Conservation (phyloP, 2,797 vertebrate genomes). For the Heterohyrax brucei region DNA sequence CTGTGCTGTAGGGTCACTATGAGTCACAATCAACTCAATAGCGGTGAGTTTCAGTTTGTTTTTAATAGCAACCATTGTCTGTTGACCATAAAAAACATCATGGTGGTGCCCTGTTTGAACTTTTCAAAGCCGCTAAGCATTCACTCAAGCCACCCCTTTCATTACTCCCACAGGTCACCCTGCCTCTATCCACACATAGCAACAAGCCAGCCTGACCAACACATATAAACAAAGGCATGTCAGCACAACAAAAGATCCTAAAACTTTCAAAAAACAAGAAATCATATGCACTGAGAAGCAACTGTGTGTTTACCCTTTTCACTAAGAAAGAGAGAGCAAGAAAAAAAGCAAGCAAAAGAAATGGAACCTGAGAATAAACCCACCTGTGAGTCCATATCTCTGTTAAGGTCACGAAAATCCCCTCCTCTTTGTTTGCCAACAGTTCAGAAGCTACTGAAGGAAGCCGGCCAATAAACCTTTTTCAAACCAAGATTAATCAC, state of each 20-base stretch:
- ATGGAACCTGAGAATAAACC: conserved; percentile 90
- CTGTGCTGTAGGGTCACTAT: not conserved
- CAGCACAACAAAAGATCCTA: conserved; percentile 68
- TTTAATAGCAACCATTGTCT: not conserved
- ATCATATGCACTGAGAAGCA: not conserved
- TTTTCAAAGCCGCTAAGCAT: conserved; percentile 67
- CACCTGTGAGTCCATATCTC: conserved; percentile 89
- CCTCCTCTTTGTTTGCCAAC: conserved; percentile 90
- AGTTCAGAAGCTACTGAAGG: conserved; percentile 88
- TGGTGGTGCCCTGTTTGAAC: not conserved
- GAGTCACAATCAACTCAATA: no score
- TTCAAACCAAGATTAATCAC: conserved; percentile 86
- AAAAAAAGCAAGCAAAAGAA: not conserved
- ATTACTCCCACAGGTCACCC: conserved; percentile 72
- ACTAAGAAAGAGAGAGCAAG: not conserved
- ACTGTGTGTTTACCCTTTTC: conserved; percentile 87
- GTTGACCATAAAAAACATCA: conserved; percentile 46
- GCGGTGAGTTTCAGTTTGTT: no score
- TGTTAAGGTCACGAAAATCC: conserved; percentile 85
- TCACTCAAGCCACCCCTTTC: conserved; percentile 60
- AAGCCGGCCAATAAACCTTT: conserved; percentile 83
- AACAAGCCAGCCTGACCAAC: conserved; percentile 33
- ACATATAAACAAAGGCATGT: conserved; percentile 73
- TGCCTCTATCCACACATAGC: conserved; percentile 65
- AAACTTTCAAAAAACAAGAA: conserved; percentile 77